phyloP scores from a whole-genome alignment of 1,140 invertebrate species.

The Dinoponera quadriceps region DNA sequence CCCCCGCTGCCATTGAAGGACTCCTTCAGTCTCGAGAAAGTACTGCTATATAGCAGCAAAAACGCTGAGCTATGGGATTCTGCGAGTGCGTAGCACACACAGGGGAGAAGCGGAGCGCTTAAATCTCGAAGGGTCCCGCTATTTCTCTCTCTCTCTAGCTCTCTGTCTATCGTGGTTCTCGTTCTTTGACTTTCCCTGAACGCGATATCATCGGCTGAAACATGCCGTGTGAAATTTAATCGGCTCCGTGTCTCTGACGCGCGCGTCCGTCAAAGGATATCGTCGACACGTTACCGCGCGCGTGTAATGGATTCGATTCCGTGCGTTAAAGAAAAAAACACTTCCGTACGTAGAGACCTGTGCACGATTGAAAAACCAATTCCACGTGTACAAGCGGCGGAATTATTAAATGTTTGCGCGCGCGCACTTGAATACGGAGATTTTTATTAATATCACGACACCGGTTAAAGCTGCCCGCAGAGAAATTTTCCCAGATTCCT shows the following conservation, averaged over 20 bases:
- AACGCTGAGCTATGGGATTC: slow-evolving; percentile 70
- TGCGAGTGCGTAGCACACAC: slow-evolving; percentile 49
- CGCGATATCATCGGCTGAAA: slow-evolving; percentile 1
- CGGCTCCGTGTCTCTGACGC: not conserved
- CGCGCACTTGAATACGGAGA: not conserved
- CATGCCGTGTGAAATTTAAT: slow-evolving; percentile 23
- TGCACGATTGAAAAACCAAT: slow-evolving; percentile 16
- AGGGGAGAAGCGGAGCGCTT: slow-evolving; percentile 66
- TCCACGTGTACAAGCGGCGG: not conserved
- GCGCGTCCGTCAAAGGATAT: not conserved
- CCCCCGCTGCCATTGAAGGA: slow-evolving; percentile 21
- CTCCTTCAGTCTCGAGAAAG: slow-evolving; percentile 62
- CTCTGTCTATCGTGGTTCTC: not conserved
- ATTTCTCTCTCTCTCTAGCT: slow-evolving; percentile 16
- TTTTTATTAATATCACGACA: not conserved
- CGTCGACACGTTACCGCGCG: not conserved
- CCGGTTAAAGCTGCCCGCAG: no score
- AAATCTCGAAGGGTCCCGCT: slow-evolving; percentile 56
- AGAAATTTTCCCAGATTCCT: no score
- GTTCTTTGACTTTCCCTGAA: not conserved
- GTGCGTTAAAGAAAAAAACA: not conserved
- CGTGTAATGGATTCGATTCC: slow-evolving; percentile 8
- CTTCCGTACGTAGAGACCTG: slow-evolving; percentile 3
- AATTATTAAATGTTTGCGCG: slow-evolving; percentile 16
- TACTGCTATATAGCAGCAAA: slow-evolving; percentile 63